Evolutionary conservation across 2,888 invertebrate species (phyloP).

Genomic region (Mongoloraphidia duomilia): DNA sequence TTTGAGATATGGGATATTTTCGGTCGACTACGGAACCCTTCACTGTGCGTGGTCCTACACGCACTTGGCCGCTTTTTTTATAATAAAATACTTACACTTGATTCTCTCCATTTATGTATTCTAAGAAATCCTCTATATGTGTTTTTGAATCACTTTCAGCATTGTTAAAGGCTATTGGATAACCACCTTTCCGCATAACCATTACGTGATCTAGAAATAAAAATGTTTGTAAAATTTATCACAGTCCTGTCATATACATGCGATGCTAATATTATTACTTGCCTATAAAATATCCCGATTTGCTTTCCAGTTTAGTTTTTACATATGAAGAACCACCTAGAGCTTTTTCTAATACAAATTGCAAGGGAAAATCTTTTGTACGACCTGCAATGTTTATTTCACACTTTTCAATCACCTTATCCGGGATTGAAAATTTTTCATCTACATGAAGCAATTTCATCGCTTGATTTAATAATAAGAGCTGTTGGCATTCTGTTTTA

Average conservation of each 20-base stretch:
- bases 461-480: constrained; percentile 41
- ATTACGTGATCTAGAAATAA: constrained; percentile 33
- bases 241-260: no score
- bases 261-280: constrained; percentile 3
- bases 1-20: no score
- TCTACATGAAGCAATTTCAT: constrained; percentile 17
- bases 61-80: neutral
- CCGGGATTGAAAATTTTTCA: constrained; percentile 29
- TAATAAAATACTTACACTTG: constrained; percentile 29
- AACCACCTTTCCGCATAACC: constrained; percentile 36
- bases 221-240: no score
- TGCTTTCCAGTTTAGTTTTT: constrained; percentile 35
- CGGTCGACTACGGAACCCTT: no score
- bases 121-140: constrained; percentile 30
- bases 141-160: constrained; percentile 19
- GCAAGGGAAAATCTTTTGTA: constrained; percentile 29
- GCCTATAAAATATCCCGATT: constrained; percentile 25
- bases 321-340: constrained; percentile 43
- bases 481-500: constrained; percentile 32
- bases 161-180: constrained; percentile 30
- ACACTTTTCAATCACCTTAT: constrained; percentile 24
- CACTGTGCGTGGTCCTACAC: no score
- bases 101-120: constrained; percentile 19
- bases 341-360: constrained; percentile 33
- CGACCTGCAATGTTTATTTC: no score